phyloP scores from a whole-genome alignment of 2,113 vertebrate genomes.

The Callionymus lyra region DNA sequence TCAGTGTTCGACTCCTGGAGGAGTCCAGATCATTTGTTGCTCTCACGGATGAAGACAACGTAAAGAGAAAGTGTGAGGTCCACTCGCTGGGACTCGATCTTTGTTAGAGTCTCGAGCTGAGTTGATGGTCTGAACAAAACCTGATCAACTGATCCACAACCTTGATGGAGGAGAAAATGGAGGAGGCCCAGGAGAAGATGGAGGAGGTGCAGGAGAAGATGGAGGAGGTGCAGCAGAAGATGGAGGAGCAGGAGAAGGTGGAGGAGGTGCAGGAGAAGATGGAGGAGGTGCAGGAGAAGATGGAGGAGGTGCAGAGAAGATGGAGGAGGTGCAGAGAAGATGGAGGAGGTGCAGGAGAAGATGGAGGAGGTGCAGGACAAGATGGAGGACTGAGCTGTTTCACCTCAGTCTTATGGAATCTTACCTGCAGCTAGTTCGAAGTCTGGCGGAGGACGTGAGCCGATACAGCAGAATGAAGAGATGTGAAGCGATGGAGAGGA shows the following conservation, averaged over 20 bases:
- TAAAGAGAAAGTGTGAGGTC: no score
- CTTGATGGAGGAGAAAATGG: not conserved
- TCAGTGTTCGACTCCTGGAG: no score
- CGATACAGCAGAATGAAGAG: conserved; percentile 35
- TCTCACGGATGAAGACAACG: no score
- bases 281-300: conserved; percentile 22
- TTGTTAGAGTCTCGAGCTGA: no score
- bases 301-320: conserved; percentile 6
- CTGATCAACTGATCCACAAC: no score
- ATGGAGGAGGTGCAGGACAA: conserved; percentile 21
- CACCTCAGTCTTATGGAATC: conserved; percentile 44
- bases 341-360: conserved; percentile 2
- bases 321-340: conserved; percentile 5
- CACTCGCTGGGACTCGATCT: no score
- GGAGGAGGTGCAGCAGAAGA: not conserved
- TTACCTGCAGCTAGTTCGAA: conserved; percentile 61
- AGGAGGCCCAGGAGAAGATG: conserved; percentile 4
- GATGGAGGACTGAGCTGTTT: conserved; percentile 17
- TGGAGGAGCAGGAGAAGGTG: not conserved
- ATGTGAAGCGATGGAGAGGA: conserved; percentile 13
- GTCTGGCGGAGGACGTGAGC: conserved; percentile 41
- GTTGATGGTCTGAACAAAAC: no score
- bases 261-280: no score
- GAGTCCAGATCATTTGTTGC: no score
- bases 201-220: conserved; percentile 4